phyloP scores from a whole-genome alignment of 1,140 invertebrate species.

The Drosophila pectinifera region DNA sequence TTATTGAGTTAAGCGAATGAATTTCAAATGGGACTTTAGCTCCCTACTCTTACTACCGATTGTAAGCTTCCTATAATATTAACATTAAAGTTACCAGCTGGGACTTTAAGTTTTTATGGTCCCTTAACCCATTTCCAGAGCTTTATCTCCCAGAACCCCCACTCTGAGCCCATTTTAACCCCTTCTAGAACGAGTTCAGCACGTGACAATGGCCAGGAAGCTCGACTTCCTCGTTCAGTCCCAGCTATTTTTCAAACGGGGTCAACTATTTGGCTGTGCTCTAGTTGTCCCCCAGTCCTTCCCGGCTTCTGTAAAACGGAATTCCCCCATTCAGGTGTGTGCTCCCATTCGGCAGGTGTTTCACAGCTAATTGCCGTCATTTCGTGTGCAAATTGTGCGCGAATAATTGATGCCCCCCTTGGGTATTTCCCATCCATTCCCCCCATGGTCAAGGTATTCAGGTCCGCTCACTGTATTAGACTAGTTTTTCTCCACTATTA shows the following conservation, averaged over 20 bases:
- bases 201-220: constrained; percentile 75
- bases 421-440: background rate
- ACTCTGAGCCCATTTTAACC: constrained; percentile 15
- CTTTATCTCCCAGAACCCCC: background rate
- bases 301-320: constrained; percentile 18
- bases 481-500: constrained; percentile 4
- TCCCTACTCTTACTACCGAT: background rate
- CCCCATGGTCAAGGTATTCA: constrained; percentile 53
- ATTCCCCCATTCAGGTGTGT: constrained; percentile 24
- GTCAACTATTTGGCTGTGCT: constrained; percentile 44
- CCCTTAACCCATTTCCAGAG: background rate
- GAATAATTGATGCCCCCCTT: constrained; percentile 40
- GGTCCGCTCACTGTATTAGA: constrained; percentile 34
- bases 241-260: constrained; percentile 30
- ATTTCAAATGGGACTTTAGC: background rate
- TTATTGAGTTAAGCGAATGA: constrained; percentile 13
- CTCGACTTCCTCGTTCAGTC: constrained; percentile 57
- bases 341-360: constrained; percentile 50
- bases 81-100: background rate
- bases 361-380: constrained; percentile 71
- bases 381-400: constrained; percentile 71
- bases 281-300: background rate
- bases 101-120: background rate
- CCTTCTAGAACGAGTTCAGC: constrained; percentile 43
- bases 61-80: background rate